Percentiles rank a stretch among this genome's conserved stretches.
These are phyloP conservation scores for Nibea coibor DNA, from an alignment of 2,113 vertebrate genomes.

Conservation along the genomic window DNA sequence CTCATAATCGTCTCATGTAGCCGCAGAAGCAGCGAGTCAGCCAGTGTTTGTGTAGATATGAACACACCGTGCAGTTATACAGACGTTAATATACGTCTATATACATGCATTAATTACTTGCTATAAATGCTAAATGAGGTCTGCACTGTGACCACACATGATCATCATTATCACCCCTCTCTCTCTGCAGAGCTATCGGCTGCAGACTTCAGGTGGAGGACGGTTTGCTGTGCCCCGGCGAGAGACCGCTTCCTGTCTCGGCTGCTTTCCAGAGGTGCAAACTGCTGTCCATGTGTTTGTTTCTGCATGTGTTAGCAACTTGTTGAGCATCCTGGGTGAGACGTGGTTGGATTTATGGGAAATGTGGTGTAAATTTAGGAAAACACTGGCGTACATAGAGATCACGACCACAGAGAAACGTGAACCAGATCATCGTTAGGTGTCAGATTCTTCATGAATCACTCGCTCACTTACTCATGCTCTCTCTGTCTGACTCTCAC, in stretches of 20 bases:
- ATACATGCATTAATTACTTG: too few species aligned
- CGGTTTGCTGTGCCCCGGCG: too few species aligned
- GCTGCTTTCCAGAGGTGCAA: slow-evolving; percentile 27
- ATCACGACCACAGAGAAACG: not conserved
- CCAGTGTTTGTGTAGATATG: not conserved
- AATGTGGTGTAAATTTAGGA: slow-evolving; percentile 22
- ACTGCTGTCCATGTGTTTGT: slow-evolving; percentile 43
- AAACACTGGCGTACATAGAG: slow-evolving; percentile 1
- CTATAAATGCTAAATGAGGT: not conserved
- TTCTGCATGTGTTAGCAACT: slow-evolving; percentile 63
- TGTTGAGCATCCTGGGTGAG: slow-evolving; percentile 46
- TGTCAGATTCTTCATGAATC: slow-evolving; percentile 9
- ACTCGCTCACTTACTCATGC: not conserved
- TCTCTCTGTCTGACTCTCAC: slow-evolving; percentile 12
- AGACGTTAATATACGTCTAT: too few species aligned
- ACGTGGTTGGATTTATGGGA: not conserved
- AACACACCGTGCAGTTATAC: not conserved
- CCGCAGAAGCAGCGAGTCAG: not conserved
- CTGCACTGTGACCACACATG: not conserved
- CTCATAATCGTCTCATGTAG: not conserved
- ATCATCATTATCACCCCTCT: slow-evolving; percentile 20
- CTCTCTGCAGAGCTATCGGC: not conserved
- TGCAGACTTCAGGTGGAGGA: slow-evolving; percentile 17
- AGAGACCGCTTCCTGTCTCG: slow-evolving; percentile 8
- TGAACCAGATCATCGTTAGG: not conserved